Percentiles rank a stretch among this genome's conserved stretches.
Conservation (phyloP, 2,113 vertebrate genomes). For the Colistium nudipinnis region DNA sequence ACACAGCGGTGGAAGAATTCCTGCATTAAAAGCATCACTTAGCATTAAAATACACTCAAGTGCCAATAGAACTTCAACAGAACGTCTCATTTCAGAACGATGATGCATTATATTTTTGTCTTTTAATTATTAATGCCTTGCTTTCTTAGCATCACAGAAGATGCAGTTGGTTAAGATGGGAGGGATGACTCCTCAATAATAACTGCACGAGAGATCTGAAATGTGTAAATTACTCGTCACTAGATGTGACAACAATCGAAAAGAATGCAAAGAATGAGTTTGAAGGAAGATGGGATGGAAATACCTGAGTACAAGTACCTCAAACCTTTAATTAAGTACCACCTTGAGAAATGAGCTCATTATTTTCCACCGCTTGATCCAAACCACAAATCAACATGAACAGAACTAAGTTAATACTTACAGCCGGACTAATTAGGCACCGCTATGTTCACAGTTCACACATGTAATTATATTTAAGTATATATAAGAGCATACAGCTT, state of each 20-base stretch:
- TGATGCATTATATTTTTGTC: background rate
- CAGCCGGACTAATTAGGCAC: background rate
- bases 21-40: background rate
- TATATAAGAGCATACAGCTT: too few relatives aligned
- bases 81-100: background rate
- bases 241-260: too few relatives aligned
- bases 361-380: background rate
- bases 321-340: background rate
- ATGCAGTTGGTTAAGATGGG: background rate
- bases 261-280: too few relatives aligned
- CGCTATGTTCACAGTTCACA: background rate
- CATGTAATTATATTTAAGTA: background rate
- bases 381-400: background rate
- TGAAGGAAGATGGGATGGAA: background rate
- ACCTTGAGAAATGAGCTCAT: background rate
- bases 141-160: background rate
- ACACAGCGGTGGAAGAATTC: background rate
- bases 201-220: too few relatives aligned
- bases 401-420: background rate
- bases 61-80: background rate
- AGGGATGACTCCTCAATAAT: too few relatives aligned
- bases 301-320: background rate
- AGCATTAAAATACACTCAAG: background rate
- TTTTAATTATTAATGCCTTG: background rate
- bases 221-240: background rate